Evolutionary conservation across 2,113 vertebrate species (phyloP).

Genomic region (Chaetops frenatus): DNA sequence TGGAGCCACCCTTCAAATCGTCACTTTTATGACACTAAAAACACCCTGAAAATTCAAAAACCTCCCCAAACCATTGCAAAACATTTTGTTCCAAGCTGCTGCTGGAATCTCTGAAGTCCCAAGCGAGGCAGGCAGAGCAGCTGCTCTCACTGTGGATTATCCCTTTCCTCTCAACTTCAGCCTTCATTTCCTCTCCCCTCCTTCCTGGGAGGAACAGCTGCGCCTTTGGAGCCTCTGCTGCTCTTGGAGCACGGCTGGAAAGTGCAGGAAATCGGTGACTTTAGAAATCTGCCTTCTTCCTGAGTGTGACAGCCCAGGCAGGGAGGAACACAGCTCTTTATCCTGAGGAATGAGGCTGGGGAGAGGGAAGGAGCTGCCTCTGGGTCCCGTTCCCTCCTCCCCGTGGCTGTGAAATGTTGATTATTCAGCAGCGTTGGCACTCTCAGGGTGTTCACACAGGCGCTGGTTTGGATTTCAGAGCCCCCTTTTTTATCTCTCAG

Average conservation of each 20-base stretch:
- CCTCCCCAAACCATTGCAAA: background rate
- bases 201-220: slow-evolving; percentile 60
- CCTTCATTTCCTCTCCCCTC: slow-evolving; percentile 51
- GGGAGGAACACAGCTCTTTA: background rate
- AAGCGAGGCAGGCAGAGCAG: slow-evolving; percentile 28
- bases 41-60: background rate
- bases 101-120: slow-evolving; percentile 34
- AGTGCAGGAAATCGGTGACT: slow-evolving; percentile 28
- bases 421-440: background rate
- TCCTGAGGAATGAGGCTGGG: background rate
- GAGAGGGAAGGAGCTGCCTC: background rate
- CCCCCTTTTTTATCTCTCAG: background rate
- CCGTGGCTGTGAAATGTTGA: accelerated
- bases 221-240: background rate
- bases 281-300: background rate
- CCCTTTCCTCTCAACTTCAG: slow-evolving; percentile 55
- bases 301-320: background rate
- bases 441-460: background rate
- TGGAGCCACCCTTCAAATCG: background rate
- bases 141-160: slow-evolving; percentile 53
- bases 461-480: background rate
- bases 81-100: background rate
- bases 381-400: accelerated
- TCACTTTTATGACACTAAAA: background rate
- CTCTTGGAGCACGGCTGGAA: background rate